Evolutionary conservation across 1,140 invertebrate genomes (phyloP).

Genomic region (Euwallacea fornicatus): DNA sequence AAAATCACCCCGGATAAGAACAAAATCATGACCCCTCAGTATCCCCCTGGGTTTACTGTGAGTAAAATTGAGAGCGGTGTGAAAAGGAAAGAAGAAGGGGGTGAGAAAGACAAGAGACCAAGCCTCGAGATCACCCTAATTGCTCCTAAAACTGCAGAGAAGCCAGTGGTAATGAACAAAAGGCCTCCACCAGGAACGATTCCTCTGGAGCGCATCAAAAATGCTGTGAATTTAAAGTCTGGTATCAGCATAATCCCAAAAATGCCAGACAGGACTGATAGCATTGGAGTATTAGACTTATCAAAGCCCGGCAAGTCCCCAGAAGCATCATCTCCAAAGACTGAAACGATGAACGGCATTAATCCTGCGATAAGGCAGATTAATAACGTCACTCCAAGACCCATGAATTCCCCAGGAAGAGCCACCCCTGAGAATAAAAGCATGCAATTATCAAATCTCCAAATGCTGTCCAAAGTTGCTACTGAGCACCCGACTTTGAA

Average conservation of each 20-base stretch:
- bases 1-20: constrained; percentile 39
- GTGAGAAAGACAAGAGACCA: constrained; percentile 47
- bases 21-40: constrained; percentile 43
- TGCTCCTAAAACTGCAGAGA: constrained; percentile 20
- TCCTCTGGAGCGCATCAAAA: constrained; percentile 50
- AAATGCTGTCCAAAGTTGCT: constrained; percentile 53
- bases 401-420: constrained; percentile 12
- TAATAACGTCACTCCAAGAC: constrained; percentile 26
- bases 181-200: constrained; percentile 51
- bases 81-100: constrained; percentile 45
- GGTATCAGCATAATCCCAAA: constrained; percentile 52
- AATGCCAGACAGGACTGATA: constrained; percentile 43
- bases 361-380: constrained; percentile 34
- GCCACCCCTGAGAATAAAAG: constrained; percentile 36
- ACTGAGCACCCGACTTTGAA: constrained; percentile 46
- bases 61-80: constrained; percentile 50
- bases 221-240: constrained; percentile 47
- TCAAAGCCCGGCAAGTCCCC: constrained; percentile 44
- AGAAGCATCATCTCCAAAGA: constrained; percentile 40
- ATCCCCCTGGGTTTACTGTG: constrained; percentile 50
- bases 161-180: constrained; percentile 37
- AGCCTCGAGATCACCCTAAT: constrained; percentile 52
- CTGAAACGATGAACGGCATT: constrained; percentile 37
- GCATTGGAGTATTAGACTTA: constrained; percentile 48
- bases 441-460: constrained; percentile 47